phyloP scores from a whole-genome alignment of 2,113 vertebrate species.

The Prunella himalayana region DNA sequence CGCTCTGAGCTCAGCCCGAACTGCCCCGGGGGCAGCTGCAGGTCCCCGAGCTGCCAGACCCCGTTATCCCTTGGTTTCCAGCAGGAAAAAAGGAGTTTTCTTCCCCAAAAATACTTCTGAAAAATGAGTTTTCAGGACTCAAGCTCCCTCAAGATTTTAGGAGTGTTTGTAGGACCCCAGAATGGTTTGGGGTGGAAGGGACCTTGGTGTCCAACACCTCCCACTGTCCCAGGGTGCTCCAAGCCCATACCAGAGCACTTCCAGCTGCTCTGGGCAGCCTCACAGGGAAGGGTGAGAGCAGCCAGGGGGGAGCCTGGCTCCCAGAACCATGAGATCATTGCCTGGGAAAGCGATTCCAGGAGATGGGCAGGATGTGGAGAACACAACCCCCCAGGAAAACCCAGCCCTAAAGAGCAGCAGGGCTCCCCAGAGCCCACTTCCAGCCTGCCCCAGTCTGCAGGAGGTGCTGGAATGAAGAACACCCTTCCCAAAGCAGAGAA shows the following conservation, averaged over 20 bases:
- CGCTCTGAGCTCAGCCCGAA: background rate
- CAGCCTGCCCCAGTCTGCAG: background rate
- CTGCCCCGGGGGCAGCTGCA: background rate
- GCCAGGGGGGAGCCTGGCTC: background rate
- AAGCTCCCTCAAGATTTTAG: background rate
- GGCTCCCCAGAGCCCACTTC: background rate
- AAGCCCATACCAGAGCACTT: background rate
- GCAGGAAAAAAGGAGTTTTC: background rate
- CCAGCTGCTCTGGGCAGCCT: background rate
- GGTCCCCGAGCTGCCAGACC: background rate
- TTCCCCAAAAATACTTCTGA: background rate
- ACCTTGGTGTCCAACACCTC: background rate
- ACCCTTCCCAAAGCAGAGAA: background rate
- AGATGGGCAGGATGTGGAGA: background rate
- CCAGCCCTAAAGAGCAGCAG: fast-evolving
- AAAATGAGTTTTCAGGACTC: background rate
- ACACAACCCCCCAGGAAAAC: background rate
- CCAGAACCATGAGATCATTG: background rate
- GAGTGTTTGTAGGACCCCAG: background rate
- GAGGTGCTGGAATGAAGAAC: background rate
- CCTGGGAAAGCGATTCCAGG: background rate
- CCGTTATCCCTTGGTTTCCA: fast-evolving
- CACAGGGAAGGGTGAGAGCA: background rate
- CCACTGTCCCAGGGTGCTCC: background rate
- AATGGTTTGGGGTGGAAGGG: background rate